Percentiles rank a stretch among this genome's conserved stretches.
These are phyloP conservation scores for Caenorhabditis zanzibari DNA, from an alignment of 2,888 invertebrate species.

Conservation along the genomic window DNA sequence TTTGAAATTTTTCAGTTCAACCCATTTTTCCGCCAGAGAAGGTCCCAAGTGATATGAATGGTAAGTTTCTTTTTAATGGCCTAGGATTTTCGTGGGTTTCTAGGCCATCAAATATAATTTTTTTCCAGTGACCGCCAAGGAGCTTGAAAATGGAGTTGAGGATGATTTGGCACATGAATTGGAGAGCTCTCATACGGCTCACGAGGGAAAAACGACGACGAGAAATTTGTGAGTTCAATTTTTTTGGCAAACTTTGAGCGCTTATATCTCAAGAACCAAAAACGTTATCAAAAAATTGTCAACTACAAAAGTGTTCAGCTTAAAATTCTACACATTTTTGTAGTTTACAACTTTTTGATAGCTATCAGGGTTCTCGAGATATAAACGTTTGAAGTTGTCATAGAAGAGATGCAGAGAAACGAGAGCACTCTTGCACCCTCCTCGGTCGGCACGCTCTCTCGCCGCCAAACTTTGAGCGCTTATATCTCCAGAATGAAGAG, in stretches of 20 bases:
- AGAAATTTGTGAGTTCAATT: slow-evolving; percentile 45
- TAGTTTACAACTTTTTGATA: too few species aligned
- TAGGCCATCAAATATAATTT: not conserved
- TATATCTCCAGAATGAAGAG: too few species aligned
- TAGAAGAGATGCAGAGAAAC: too few species aligned
- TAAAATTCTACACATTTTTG: too few species aligned
- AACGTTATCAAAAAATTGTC: too few species aligned
- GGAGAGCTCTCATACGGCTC: not conserved
- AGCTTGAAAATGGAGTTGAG: slow-evolving; percentile 47
- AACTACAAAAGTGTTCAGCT: too few species aligned
- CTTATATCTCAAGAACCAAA: too few species aligned
- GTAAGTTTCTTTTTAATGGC: not conserved
- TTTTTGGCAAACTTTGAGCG: too few species aligned
- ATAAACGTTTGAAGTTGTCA: too few species aligned
- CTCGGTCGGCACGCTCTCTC: too few species aligned
- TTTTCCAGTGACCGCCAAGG: slow-evolving; percentile 28
- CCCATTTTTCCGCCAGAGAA: slow-evolving; percentile 38
- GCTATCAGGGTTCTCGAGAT: not conserved
- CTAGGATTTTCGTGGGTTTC: not conserved
- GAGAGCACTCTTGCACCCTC: too few species aligned
- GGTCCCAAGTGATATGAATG: slow-evolving; percentile 17
- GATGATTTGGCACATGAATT: slow-evolving; percentile 22
- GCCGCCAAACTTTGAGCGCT: too few species aligned
- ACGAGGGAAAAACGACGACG: not conserved
- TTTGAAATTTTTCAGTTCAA: slow-evolving; percentile 41